phyloP scores from a whole-genome alignment of 2,113 vertebrate genomes.

The Psittacula cyanocephala region DNA sequence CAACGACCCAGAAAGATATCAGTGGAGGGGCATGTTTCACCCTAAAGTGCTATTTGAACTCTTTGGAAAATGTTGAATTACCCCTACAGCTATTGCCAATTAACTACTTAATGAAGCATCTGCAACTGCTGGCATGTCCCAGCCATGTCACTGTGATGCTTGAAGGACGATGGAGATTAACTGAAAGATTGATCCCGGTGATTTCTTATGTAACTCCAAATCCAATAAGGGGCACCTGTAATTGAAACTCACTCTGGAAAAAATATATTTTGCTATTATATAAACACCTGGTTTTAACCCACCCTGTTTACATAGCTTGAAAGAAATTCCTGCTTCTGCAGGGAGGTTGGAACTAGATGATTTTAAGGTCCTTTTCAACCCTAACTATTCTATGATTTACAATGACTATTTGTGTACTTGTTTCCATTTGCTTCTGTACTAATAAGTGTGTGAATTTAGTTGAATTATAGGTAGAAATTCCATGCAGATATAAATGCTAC shows the following conservation, averaged over 20 bases:
- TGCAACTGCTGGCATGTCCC: not conserved
- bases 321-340: not conserved
- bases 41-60: slow-evolving; percentile 49
- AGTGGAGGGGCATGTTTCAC: not conserved
- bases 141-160: slow-evolving; percentile 15
- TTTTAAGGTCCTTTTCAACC: not conserved
- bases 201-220: not conserved
- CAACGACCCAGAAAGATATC: not conserved
- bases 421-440: not conserved
- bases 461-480: not conserved
- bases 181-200: not conserved
- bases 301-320: not conserved
- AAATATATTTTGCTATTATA: not conserved
- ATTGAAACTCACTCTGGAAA: not conserved
- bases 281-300: not conserved
- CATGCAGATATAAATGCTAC: not conserved
- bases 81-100: not conserved
- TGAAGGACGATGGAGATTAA: slow-evolving; percentile 35
- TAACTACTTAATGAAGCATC: slow-evolving; percentile 51
- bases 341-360: not conserved
- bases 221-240: not conserved
- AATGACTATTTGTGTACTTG: not conserved
- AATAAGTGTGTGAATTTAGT: not conserved
- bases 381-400: not conserved
- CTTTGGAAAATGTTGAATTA: slow-evolving; percentile 33